Base-by-base conservation (phyloP, 2,888 invertebrate species). In the Fragum whitleyi region DNA sequence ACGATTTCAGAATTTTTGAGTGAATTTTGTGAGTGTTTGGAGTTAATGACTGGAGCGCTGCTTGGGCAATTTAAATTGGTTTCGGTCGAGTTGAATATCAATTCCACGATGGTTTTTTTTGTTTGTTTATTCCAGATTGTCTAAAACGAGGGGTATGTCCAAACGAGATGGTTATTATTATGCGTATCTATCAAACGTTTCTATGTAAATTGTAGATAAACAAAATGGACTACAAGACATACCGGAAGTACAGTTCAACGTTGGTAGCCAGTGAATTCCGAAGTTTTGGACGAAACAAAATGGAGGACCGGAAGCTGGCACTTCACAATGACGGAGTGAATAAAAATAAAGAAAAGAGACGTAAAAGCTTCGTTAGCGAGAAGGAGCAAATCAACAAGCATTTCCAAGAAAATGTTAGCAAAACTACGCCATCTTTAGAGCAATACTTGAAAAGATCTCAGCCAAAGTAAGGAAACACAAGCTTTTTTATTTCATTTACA, bases 391-490 rank as follows among this genome's bases (percentile, higher is more conserved):
- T 86, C 7, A 72, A 62, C 57, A 84, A 77, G 32, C 77, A 81
- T 16, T 74, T 82, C 1, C 75, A 75, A n/a, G 67, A 77, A 19
- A 85, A 69, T n/a, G 72, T 83, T 29, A 67, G 51, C 28, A 77
- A 78, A 53, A 74, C 65, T 19, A 77, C 86, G n/a, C 81, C 81
- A 19, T 59, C 82, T 9, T 39, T 81, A 14, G 80, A 84, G 19
- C 80, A 82, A 32, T 85, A 82, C 32, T 61, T 85, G 14, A 72
- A 39, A 2, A 71, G 69, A 36, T 76, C 74, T 14, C 57, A 70
- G 14, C 11, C 68, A 26, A 85, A 74, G 81, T 81, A 72, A 74
- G 62, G 51, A 14, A 21, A 11, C n/a, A n/a, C n/a, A n/a, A n/a
- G n/a, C n/a, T n/a, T n/a, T n/a, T n/a, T n/a, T n/a, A n/a, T 26